Percentiles rank a stretch among this genome's conserved stretches.
Evolutionary conservation across 2,797 vertebrate genomes (phyloP).

Genomic region (Dryobates pubescens): DNA sequence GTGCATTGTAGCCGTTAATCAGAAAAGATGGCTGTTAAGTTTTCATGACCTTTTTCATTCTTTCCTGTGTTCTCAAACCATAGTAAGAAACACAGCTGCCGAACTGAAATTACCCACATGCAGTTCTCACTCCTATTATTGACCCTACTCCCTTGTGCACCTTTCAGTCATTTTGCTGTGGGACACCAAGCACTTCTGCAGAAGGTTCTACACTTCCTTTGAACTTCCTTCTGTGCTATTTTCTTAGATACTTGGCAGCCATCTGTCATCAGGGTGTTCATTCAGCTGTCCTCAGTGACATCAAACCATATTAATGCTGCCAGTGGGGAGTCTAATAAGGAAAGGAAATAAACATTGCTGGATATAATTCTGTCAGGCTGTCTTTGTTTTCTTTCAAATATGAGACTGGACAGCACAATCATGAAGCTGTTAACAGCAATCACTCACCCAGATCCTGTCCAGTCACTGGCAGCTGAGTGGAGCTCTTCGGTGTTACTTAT

Average conservation of each 20-base stretch:
- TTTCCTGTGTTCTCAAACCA: neutral
- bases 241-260: neutral
- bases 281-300: neutral
- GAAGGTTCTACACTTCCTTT: neutral
- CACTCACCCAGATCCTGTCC: neutral
- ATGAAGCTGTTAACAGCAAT: neutral
- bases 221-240: neutral
- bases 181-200: neutral
- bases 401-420: rapidly evolving
- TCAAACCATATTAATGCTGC: neutral
- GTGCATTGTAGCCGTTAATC: neutral
- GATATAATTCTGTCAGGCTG: neutral
- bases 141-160: neutral
- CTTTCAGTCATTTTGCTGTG: neutral
- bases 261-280: neutral
- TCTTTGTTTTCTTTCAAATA: neutral
- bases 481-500: neutral
- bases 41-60: neutral
- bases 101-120: neutral
- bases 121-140: neutral
- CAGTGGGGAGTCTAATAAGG: neutral
- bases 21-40: neutral
- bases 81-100: neutral
- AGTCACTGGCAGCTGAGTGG: neutral
- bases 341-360: neutral